These are phyloP conservation scores for Motacilla tschutschensis DNA, from an alignment of 2,113 vertebrate genomes.

Conservation along the genomic window DNA sequence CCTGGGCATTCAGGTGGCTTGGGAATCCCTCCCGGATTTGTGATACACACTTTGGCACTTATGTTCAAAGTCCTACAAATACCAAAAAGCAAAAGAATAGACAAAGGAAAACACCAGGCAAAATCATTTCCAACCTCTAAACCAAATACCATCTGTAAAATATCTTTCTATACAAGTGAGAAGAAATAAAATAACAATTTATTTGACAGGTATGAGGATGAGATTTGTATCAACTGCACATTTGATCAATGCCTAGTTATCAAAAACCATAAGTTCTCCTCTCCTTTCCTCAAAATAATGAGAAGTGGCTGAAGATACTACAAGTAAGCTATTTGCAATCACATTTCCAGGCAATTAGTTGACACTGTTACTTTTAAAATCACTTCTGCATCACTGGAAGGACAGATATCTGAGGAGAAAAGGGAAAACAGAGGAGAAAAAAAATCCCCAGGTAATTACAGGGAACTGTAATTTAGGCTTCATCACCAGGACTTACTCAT, in stretches of 20 bases:
- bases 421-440: background rate
- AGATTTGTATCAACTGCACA: background rate
- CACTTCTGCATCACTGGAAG: background rate
- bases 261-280: background rate
- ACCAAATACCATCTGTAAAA: background rate
- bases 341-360: background rate
- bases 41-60: background rate
- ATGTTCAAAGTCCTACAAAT: background rate
- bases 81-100: background rate
- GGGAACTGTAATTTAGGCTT: background rate
- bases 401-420: background rate
- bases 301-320: background rate
- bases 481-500: background rate
- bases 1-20: accelerated
- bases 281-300: background rate
- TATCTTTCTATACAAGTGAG: background rate
- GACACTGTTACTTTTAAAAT: background rate
- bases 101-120: background rate
- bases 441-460: background rate
- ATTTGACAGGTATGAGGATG: background rate
- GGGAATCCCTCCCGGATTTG: background rate
- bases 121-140: background rate
- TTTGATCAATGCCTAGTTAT: background rate
- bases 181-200: conserved; percentile 20
- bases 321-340: background rate